Base-by-base conservation (phyloP, 2,888 invertebrate genomes). In the Smittia aterrima region DNA sequence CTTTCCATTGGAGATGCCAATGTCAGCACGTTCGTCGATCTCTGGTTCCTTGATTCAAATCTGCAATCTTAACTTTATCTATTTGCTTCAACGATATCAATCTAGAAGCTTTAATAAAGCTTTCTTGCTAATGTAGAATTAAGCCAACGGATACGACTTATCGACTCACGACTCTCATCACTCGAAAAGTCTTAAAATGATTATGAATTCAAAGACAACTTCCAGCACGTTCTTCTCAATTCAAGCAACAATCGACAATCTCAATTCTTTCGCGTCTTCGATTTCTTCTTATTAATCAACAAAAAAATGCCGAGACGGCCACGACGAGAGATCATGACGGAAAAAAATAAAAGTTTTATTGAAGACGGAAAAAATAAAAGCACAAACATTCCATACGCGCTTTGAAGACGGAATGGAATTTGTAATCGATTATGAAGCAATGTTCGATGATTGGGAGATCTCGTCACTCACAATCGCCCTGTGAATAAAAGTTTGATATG, bases 21-120 rank as follows among this genome's bases (percentile, higher is more conserved):
- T 74, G 74, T 66, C 74, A 74, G 74, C 74, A 66, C 74, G 66
- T 73, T 73, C 71, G 18, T 13, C 54, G 20, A 18, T 38, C 27
- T 73, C n/a, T 41, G 53, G 41, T 73, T 73, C 32, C 54, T 71
- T 58, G 32, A 32, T 71, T 58, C 54, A n/a, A 16, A 27, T 66
- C 53, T 16, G n/a, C 16, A 7, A 27, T 66, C 9, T 68, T 47
- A 20, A 20, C 38, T 6, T 18, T 32, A 32, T 16, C 13, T 66
- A 66, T 25, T 66, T 66, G 64, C n/a, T 25, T 38, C 38, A 38
- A 4, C 38, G 38, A n/a, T n/a, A n/a, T n/a, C n/a, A n/a, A n/a
- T n/a, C n/a, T n/a, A n/a, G n/a, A n/a, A n/a, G n/a, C n/a, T n/a
- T n/a, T n/a, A n/a, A n/a, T n/a, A n/a, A n/a, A n/a, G n/a, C n/a